Evolutionary conservation across 2,797 vertebrate genomes (phyloP).

Genomic region (Neosilurus hyrtlii): DNA sequence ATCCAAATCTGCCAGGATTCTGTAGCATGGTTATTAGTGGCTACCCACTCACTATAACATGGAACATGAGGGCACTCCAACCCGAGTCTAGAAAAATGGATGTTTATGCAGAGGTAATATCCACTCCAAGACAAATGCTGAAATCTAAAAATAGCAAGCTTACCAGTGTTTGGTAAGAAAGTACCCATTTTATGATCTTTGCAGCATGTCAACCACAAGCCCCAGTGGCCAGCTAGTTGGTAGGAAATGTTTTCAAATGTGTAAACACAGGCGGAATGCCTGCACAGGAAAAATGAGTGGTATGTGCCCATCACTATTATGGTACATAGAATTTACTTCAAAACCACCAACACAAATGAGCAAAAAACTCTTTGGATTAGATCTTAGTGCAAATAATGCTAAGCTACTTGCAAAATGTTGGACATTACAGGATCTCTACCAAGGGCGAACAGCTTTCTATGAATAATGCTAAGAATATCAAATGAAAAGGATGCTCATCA

Average conservation of each 20-base stretch:
- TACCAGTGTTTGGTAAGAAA: neutral
- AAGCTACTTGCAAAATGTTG: neutral
- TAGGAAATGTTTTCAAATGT: neutral
- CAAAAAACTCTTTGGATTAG: too few relatives aligned
- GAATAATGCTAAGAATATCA: neutral
- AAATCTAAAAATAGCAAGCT: constrained; percentile 2
- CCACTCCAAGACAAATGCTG: neutral
- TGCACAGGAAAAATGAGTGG: neutral
- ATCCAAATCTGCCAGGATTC: neutral
- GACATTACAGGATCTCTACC: neutral
- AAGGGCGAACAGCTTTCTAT: neutral
- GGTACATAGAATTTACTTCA: neutral
- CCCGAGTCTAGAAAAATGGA: neutral
- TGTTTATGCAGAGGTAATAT: constrained; percentile 1
- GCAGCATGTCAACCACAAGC: neutral
- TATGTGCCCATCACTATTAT: neutral
- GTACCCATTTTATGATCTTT: neutral
- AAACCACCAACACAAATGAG: neutral
- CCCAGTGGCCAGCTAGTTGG: neutral
- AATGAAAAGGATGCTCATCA: too few relatives aligned
- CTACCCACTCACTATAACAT: constrained; percentile 6
- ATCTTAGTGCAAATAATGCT: neutral
- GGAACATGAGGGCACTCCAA: neutral
- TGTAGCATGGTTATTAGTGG: constrained; percentile 23
- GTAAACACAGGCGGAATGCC: neutral